These are phyloP conservation scores for Neoitamus cyanurus DNA, from an alignment of 2,888 invertebrate species.

Conservation along the genomic window DNA sequence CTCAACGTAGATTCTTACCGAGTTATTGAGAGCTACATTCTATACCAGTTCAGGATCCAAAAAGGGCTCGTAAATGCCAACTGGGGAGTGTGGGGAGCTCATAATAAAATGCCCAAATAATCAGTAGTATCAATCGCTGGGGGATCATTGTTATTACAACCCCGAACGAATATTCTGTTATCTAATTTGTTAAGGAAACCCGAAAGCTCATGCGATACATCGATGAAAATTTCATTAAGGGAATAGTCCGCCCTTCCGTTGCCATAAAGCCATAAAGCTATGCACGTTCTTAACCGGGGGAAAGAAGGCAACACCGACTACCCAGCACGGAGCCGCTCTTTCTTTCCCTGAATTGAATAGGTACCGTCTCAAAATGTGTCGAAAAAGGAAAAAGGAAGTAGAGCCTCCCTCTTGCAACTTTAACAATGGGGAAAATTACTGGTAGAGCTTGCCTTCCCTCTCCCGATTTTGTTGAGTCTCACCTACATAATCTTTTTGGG, in stretches of 20 bases:
- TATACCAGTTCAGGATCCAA: neutral
- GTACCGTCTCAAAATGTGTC: neutral
- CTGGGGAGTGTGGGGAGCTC: neutral
- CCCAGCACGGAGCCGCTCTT: neutral
- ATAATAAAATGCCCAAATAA: neutral
- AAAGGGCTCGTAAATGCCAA: neutral
- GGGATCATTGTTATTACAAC: neutral
- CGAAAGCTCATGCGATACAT: neutral
- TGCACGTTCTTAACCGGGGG: neutral
- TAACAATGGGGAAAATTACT: neutral
- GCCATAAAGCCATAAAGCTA: neutral
- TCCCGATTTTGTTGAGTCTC: neutral
- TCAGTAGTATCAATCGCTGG: neutral
- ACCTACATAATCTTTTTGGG: neutral
- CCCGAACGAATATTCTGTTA: neutral
- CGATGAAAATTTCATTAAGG: conserved; percentile 1
- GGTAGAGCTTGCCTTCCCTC: neutral
- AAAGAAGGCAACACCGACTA: neutral
- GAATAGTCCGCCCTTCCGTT: neutral
- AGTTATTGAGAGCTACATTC: neutral
- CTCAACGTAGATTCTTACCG: neutral
- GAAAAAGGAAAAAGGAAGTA: neutral
- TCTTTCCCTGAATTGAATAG: neutral
- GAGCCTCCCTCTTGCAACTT: neutral
- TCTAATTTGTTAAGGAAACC: neutral